Evolutionary conservation across 1,140 invertebrate genomes (phyloP), one percentile per base, ranked within the genome.

Genomic region (Panagrolaimus sp.): DNA sequence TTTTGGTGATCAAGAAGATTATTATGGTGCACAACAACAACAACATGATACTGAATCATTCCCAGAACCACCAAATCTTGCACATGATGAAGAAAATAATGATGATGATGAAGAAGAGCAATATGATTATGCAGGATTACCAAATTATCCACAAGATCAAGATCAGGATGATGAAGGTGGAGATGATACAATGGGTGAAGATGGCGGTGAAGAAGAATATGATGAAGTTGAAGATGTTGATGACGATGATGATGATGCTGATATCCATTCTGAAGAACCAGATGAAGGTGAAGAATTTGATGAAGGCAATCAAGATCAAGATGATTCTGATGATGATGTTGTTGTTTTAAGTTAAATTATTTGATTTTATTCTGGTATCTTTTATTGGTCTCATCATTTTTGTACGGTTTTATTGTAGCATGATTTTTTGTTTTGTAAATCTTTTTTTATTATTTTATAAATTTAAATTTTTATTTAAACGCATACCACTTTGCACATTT

Each of bases 181-280:
- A 11, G 11, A 20, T 3, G 51, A 57, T 27, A 16, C n/a, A 27
- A 20, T 25, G 9, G 51, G n/a, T n/a, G n/a, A 20, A 11, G 51
- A 57, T 20, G 27, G 51, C 20, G 51, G 27, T 57, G 51, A 20
- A 11, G 51, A 57, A 57, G 51, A 27, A 11, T 25, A 20, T 3
- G 51, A 57, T 27, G 51, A 57, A 27, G n/a, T 25, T 27, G 51
- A 57, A 57, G 51, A 57, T 13, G 51, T 25, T 2, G 51, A 57
- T n/a, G 9, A 48, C 14, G 47, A 23, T 48, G 47, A 48, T 38
- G 31, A 38, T 38, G 31, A 38, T 38, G 31, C 31, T 38, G 31
- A 38, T 38, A 38, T 38, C 7, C 31, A 38, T 38, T 4, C 2
- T 7, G 31, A 38, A 38, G 2, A 38, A 7, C 31, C 31, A 38